Percentiles rank a stretch among this genome's conserved stretches.
phyloP scores from a whole-genome alignment of 2,113 vertebrate species.

The Indri indri region DNA sequence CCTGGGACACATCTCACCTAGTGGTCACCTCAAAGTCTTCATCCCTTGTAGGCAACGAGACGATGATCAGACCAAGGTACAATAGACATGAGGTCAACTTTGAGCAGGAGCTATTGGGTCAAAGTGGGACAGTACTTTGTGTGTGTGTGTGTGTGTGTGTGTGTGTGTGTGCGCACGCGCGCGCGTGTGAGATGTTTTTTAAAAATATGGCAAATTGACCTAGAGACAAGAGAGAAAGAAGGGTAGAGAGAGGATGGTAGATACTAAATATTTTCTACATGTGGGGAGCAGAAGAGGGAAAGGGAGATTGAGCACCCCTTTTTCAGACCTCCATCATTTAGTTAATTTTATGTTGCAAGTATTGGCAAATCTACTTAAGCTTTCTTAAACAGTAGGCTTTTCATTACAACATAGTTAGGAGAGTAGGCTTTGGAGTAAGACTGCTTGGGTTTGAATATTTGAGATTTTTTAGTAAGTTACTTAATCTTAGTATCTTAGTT shows the following conservation, averaged over 20 bases:
- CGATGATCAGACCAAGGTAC: neutral
- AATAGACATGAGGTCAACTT: neutral
- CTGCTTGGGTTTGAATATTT: neutral
- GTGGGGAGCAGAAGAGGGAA: neutral
- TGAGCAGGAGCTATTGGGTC: neutral
- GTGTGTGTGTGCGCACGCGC: too few relatives aligned
- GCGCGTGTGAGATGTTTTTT: neutral
- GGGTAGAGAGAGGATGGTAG: neutral
- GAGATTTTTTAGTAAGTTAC: neutral
- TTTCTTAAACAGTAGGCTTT: slow-evolving; percentile 23
- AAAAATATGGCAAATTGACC: neutral
- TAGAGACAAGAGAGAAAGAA: neutral
- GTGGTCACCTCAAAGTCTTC: neutral
- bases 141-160: neutral
- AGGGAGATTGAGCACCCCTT: neutral
- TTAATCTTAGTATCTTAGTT: slow-evolving; percentile 34
- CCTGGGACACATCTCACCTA: neutral
- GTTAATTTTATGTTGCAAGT: neutral
- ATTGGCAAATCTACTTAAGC: neutral
- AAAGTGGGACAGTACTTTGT: neutral
- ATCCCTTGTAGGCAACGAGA: neutral
- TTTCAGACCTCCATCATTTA: neutral
- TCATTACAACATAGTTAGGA: neutral
- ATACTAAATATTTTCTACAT: neutral
- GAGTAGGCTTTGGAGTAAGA: neutral